Percentiles rank a stretch among this genome's conserved stretches.
phyloP scores from a whole-genome alignment of 1,140 invertebrate species.

The Phthorimaea operculella region DNA sequence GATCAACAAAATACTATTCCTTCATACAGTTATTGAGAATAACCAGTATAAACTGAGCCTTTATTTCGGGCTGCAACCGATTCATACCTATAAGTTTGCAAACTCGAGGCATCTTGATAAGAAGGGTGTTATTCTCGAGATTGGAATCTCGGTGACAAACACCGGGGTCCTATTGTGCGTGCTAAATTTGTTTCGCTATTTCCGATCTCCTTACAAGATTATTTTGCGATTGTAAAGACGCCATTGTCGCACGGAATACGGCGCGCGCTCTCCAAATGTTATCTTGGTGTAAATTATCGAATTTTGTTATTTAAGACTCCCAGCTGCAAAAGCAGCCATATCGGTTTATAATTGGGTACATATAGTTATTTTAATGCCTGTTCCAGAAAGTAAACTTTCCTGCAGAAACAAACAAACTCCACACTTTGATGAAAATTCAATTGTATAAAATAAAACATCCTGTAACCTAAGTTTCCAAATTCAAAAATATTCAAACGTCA shows the following conservation, averaged over 20 bases:
- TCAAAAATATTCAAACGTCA: not conserved
- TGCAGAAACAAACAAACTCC: too few relatives aligned
- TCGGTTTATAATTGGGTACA: too few relatives aligned
- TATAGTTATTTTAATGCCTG: too few relatives aligned
- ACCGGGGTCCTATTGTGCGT: constrained; percentile 49
- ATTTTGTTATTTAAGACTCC: not conserved
- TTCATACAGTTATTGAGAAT: not conserved
- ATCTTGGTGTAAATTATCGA: constrained; percentile 1
- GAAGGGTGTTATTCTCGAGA: constrained; percentile 37
- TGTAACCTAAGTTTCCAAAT: not conserved
- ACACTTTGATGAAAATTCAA: too few relatives aligned
- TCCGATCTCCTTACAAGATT: constrained; percentile 56
- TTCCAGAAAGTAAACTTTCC: too few relatives aligned
- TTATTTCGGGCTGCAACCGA: not conserved
- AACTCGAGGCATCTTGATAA: constrained; percentile 45
- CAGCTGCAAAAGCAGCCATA: too few relatives aligned
- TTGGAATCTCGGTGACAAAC: constrained; percentile 55
- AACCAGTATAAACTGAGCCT: constrained; percentile 4
- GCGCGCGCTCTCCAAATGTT: not conserved
- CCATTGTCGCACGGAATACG: constrained; percentile 30
- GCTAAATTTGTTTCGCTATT: constrained; percentile 61
- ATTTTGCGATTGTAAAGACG: constrained; percentile 49
- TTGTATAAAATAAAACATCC: not conserved
- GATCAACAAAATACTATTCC: too few relatives aligned
- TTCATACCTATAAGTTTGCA: not conserved